phyloP scores from a whole-genome alignment of 2,797 vertebrate species.

The Champsocephalus gunnari region DNA sequence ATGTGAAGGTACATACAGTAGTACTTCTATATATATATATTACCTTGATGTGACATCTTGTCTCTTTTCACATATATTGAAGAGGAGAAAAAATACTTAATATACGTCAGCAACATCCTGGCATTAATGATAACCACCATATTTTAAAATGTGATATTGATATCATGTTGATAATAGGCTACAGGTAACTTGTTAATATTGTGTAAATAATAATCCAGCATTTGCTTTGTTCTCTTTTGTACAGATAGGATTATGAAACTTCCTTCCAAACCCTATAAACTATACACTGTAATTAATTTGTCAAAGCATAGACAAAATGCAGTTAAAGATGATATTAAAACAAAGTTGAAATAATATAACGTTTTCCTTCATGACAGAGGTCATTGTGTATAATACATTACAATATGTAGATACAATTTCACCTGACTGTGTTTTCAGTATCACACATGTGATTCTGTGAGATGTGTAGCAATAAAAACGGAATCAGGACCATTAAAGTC shows the following conservation, averaged over 20 bases:
- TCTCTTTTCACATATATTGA: neutral
- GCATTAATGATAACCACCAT: too few species aligned
- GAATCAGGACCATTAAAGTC: slow-evolving; percentile 63
- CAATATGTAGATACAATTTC: slow-evolving; percentile 7
- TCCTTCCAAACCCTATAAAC: too few species aligned
- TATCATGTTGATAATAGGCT: too few species aligned
- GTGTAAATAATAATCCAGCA: too few species aligned
- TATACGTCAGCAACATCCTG: too few species aligned
- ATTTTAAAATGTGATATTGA: too few species aligned
- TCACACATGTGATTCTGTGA: slow-evolving; percentile 32
- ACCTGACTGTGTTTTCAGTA: slow-evolving; percentile 18
- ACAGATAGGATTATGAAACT: too few species aligned
- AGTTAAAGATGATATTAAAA: neutral
- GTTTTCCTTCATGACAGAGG: neutral
- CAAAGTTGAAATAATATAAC: neutral
- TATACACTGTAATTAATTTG: too few species aligned
- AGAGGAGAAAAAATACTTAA: neutral
- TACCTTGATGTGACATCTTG: neutral
- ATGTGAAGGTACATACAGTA: neutral
- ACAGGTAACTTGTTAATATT: too few species aligned
- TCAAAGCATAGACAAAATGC: too few species aligned
- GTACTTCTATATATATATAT: neutral
- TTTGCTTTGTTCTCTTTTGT: too few species aligned
- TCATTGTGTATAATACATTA: neutral
- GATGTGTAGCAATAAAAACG: slow-evolving; percentile 49